Percentiles rank a stretch among this genome's conserved stretches.
These are phyloP conservation scores for Trichomycterus rosablanca DNA, from an alignment of 2,113 vertebrate species.

Conservation along the genomic window DNA sequence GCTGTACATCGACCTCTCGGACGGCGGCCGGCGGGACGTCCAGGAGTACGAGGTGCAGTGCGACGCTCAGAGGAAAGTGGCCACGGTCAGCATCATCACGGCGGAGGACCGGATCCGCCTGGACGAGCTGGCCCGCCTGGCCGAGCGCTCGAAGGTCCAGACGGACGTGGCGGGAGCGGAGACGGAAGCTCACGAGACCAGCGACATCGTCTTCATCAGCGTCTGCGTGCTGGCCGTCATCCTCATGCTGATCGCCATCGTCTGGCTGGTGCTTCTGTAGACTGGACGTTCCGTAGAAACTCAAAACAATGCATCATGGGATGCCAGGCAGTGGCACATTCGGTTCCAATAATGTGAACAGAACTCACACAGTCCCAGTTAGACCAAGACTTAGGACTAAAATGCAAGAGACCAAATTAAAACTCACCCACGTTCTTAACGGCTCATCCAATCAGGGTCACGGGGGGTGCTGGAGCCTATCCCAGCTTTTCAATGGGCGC, in stretches of 20 bases:
- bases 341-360: too few relatives aligned
- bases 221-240: conserved; percentile 92
- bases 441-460: too few relatives aligned
- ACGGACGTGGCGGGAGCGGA: conserved; percentile 9
- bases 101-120: conserved; percentile 68
- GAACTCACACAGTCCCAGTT: too few relatives aligned
- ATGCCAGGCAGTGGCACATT: too few relatives aligned
- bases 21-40: conserved; percentile 67
- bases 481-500: too few relatives aligned
- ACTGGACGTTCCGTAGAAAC: background rate
- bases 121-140: conserved; percentile 67
- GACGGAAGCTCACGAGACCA: conserved; percentile 78
- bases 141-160: conserved; percentile 56
- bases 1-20: conserved; percentile 87
- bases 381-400: too few relatives aligned
- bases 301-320: too few relatives aligned
- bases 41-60: conserved; percentile 89
- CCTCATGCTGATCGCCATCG: conserved; percentile 89
- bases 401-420: too few relatives aligned
- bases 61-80: conserved; percentile 82
- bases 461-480: too few relatives aligned
- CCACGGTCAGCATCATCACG: conserved; percentile 76
- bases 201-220: conserved; percentile 90
- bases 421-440: too few relatives aligned
- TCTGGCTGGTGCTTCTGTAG: conserved; percentile 88